Base-by-base conservation (phyloP, 2,888 invertebrate species). In the Luffia ferchaultella region DNA sequence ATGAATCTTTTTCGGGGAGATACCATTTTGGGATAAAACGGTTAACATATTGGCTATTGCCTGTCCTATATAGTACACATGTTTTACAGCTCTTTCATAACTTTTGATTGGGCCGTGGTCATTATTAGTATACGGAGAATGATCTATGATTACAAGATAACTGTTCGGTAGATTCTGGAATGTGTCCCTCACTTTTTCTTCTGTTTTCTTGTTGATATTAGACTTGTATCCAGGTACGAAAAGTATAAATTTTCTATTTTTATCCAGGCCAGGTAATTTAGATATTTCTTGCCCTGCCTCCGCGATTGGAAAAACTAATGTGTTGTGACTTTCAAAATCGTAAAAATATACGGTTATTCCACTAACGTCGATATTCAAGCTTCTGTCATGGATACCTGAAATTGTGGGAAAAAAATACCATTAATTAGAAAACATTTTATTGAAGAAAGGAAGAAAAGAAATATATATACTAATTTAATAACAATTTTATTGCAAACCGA, bases 221-320 rank as follows among this genome's bases (percentile, higher is more conserved):
- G 80, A 76, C 55, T 79, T 80, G 61, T 79, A 82, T 1, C 82
- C 82, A 0, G 82, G 78, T 1, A 78, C 77, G 59, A 77, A 80
- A 57, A 82, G 69, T 44, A 79, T 68, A 0, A 82, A 62, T n/a
- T 68, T 68, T 43, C 64, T 69, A 1, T 72, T 62, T 2, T 73
- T 53, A 49, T 82, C 80, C 1, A 82, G 55, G 50, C 76, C 77
- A 56, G 77, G 76, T 7, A 56, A 55, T 2, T 57, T 54, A 1
- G 68, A 70, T 51, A 83, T 63, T 1, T 67, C 67, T 42, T 69
- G 64, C 0, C 63, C 65, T 0, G 77, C 79, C 1, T 55, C 57
- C 16, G 71, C 65, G 1, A 64, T 66, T 16, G 16, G 41, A 15
- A 41, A 48, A 5, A 73, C 54, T 56, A 78, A 76, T 57, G 68